Evolutionary conservation across 1,140 invertebrate genomes (phyloP), one percentile per base, ranked within the genome.

Genomic region (Pogonomyrmex californicus): DNA sequence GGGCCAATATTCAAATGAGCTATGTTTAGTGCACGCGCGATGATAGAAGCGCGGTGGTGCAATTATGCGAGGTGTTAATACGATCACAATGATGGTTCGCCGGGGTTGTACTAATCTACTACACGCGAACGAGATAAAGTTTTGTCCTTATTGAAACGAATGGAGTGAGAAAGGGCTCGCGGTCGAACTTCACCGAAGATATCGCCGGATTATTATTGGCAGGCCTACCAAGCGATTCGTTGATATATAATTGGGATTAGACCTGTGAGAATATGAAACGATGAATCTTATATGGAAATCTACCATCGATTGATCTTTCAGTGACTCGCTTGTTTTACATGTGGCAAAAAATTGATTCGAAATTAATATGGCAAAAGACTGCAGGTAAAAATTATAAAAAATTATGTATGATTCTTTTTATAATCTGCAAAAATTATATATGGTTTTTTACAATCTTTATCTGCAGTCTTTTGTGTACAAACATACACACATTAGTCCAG

Each of bases 11-110:
- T 95, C 91, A 95, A 95, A 94, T 94, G 93, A 95, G 93, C 88
- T 93, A 89, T 93, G 93, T 94, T 93, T 91, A 91, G 86, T 88
- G 70, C 76, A 87, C 87, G 87, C 90, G 94, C 93, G 93, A 93
- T 92, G 92, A 89, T 86, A 87, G 85, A 92, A 89, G 90, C 90
- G 86, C 91, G 90, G 56, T 60, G 86, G 77, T 82, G 90, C 94
- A 95, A 94, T 95, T 95, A 95, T 95, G 90, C 90, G 92, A 95
- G 94, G 94, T 95, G 94, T 94, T 95, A 95, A 95, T 94, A 92
- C 94, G 92, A 92, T 92, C 87, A 95, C 94, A 95, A 95, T 95
- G 89, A 92, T 89, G 81, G 83, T 88, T 87, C 79, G 86, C 76
- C 92, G 90, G 94, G 93, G 92, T 93, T 93, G 90, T 91, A 90